Percentiles rank a stretch among this genome's conserved stretches.
These are phyloP conservation scores for Conus betulinus DNA, from an alignment of 1,140 invertebrate species.

Conservation along the genomic window DNA sequence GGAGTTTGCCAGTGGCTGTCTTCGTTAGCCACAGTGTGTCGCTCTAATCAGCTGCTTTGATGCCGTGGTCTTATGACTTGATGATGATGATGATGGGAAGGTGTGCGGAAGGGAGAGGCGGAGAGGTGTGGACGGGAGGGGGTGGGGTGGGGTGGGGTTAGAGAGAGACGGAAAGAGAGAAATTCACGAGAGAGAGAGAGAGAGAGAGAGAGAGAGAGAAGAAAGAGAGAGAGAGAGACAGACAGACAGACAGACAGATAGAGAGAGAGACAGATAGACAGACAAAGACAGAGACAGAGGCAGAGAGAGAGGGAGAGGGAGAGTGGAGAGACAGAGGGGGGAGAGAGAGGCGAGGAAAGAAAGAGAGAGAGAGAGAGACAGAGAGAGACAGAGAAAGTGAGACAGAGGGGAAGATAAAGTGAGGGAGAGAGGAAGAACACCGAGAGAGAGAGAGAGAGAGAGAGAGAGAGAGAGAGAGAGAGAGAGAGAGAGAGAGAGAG, in stretches of 20 bases:
- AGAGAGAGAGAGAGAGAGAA: neutral
- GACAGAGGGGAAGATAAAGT: too few species aligned
- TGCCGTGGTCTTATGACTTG: too few species aligned
- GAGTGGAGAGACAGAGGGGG: neutral
- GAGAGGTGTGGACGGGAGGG: neutral
- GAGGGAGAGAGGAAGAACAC: too few species aligned
- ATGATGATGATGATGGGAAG: neutral
- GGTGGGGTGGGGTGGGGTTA: neutral
- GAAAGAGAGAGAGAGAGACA: too few species aligned
- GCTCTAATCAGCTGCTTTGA: too few species aligned
- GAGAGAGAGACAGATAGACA: neutral
- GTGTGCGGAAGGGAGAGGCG: neutral
- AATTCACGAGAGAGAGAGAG: neutral
- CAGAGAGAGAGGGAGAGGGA: neutral
- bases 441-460: too few species aligned
- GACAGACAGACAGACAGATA: neutral
- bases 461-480: too few species aligned
- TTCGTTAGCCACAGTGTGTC: too few species aligned
- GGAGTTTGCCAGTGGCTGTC: too few species aligned
- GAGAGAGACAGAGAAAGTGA: neutral
- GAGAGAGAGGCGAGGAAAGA: too few species aligned
- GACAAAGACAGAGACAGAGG: conserved; percentile 1
- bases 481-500: too few species aligned
- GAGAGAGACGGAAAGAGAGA: conserved; percentile 6
- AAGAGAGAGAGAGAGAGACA: neutral